Evolutionary conservation across 2,113 vertebrate genomes (phyloP).

Genomic region (Salvelinus sp.): DNA sequence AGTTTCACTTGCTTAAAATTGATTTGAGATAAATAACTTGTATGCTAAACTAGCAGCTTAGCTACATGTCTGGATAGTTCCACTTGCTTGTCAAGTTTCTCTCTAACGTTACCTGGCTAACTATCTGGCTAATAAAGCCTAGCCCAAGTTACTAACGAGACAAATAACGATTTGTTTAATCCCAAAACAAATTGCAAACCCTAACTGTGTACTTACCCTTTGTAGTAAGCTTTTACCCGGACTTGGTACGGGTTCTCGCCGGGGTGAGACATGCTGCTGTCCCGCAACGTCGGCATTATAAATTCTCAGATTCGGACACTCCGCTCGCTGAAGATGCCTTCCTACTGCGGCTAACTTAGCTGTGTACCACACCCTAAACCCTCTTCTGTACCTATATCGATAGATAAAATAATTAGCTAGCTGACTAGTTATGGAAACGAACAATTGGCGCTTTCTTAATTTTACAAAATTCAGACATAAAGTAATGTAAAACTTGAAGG

Average conservation of each 20-base stretch:
- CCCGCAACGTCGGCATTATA: slow-evolving; percentile 94
- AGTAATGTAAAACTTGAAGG: slow-evolving; percentile 64
- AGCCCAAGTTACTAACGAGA: background rate
- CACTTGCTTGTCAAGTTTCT: background rate
- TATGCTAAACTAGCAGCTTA: no score
- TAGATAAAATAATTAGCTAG: slow-evolving; percentile 14
- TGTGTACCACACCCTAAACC: slow-evolving; percentile 48
- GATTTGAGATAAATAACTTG: background rate
- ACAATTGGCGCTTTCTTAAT: background rate
- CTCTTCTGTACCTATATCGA: slow-evolving; percentile 24
- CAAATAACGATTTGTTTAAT: background rate
- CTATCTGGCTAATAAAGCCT: background rate
- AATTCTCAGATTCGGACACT: slow-evolving; percentile 55
- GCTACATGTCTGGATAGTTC: background rate
- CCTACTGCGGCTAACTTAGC: slow-evolving; percentile 19
- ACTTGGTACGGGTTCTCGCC: slow-evolving; percentile 82
- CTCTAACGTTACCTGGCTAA: slow-evolving; percentile 31
- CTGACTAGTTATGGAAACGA: background rate
- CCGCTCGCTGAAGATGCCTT: slow-evolving; percentile 50
- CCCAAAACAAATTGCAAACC: background rate
- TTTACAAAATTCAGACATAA: slow-evolving; percentile 50
- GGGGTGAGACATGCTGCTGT: slow-evolving; percentile 88
- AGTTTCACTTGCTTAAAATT: no score
- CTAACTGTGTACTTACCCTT: slow-evolving; percentile 76
- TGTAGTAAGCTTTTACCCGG: slow-evolving; percentile 90